phyloP scores from a whole-genome alignment of 2,888 invertebrate genomes.

The Drosophila neonasuta region DNA sequence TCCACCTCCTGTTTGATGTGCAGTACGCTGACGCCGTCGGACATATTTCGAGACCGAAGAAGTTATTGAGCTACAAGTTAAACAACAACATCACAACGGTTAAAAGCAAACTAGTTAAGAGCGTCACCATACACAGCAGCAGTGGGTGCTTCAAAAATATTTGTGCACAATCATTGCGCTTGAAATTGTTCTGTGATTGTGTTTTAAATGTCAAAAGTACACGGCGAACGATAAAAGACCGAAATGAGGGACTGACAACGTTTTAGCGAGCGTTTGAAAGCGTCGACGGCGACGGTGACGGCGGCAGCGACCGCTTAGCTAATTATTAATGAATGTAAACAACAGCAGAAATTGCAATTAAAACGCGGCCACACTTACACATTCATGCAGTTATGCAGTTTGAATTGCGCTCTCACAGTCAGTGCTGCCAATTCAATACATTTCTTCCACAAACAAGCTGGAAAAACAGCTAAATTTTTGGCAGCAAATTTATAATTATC shows the following conservation, averaged over 20 bases:
- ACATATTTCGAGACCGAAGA: conserved; percentile 66
- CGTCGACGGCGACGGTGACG: conserved; percentile 2
- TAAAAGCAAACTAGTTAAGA: conserved; percentile 11
- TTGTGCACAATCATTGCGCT: conserved; percentile 31
- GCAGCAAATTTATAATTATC: too few relatives aligned
- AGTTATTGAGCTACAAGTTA: conserved; percentile 33
- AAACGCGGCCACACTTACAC: conserved; percentile 5
- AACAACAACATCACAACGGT: not conserved
- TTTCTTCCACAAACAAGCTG: too few relatives aligned
- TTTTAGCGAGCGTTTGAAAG: not conserved
- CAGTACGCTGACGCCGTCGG: conserved; percentile 73
- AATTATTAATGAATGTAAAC: conserved; percentile 65
- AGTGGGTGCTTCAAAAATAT: conserved; percentile 13
- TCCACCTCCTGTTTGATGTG: conserved; percentile 81
- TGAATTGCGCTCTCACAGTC: conserved; percentile 8
- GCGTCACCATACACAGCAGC: not conserved
- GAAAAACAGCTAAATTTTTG: too few relatives aligned
- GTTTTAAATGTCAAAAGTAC: conserved; percentile 58
- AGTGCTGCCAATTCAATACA: not conserved
- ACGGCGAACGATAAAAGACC: conserved; percentile 51
- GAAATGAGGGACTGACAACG: not conserved
- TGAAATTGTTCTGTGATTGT: conserved; percentile 36
- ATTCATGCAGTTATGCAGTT: conserved; percentile 30
- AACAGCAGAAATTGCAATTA: conserved; percentile 29
- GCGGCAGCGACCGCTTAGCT: conserved; percentile 23